Evolutionary conservation across 2,797 vertebrate species (phyloP).

Genomic region (Scolopax bukidnonensis): DNA sequence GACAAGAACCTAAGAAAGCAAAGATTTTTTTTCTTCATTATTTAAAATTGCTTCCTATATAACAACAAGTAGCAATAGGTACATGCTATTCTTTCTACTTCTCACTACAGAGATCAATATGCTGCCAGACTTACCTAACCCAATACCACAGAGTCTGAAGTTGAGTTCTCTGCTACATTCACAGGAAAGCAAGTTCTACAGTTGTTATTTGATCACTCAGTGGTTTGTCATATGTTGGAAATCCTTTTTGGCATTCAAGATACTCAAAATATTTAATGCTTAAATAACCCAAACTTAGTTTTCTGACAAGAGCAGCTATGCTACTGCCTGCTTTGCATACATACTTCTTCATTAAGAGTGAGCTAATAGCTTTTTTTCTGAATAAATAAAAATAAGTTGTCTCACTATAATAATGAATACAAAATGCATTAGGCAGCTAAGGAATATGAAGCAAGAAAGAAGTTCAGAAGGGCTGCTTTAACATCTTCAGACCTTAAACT

Average conservation of each 20-base stretch:
- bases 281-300: not conserved
- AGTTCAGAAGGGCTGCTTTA: not conserved
- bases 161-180: not conserved
- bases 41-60: not conserved
- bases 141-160: not conserved
- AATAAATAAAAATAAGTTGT: not conserved
- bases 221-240: accelerated
- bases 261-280: not conserved
- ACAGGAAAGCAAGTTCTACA: not conserved
- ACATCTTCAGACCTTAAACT: not conserved
- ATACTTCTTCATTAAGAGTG: not conserved
- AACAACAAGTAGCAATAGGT: not conserved
- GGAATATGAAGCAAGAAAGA: not conserved
- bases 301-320: not conserved
- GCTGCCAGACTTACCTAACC: not conserved
- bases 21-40: not conserved
- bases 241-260: too few relatives aligned
- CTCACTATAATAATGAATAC: accelerated
- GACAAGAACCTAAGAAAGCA: not conserved
- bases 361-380: not conserved
- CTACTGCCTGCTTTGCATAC: accelerated
- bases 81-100: not conserved
- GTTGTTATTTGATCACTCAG: not conserved
- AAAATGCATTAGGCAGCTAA: not conserved
- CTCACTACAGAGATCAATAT: not conserved